Percentiles rank a stretch among this genome's conserved stretches.
Conservation (phyloP, 2,888 invertebrate genomes). For the Xanthorhoe designata region DNA sequence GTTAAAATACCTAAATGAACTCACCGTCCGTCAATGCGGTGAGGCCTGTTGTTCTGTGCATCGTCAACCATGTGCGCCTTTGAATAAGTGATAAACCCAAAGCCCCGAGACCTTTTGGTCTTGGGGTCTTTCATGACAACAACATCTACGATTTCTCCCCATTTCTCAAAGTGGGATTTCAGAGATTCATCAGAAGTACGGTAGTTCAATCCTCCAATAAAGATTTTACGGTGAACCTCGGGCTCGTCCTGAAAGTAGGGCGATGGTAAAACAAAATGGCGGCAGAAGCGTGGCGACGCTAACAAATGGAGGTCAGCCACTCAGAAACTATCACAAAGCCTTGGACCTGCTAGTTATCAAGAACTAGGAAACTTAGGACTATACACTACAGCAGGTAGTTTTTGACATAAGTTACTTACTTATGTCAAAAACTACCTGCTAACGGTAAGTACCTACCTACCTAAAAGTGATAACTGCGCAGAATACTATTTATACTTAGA, state of each 20-base stretch:
- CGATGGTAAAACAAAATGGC: slow-evolving; percentile 79
- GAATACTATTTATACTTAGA: too few relatives aligned
- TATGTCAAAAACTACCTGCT: too few relatives aligned
- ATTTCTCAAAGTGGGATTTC: slow-evolving; percentile 97
- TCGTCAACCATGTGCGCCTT: slow-evolving; percentile 98
- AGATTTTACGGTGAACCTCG: slow-evolving; percentile 95
- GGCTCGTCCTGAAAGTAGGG: slow-evolving; percentile 87
- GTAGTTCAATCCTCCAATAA: slow-evolving; percentile 98
- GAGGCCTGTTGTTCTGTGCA: slow-evolving; percentile 95
- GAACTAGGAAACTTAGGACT: not conserved
- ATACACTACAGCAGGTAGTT: slow-evolving; percentile 2
- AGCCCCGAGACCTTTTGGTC: slow-evolving; percentile 97
- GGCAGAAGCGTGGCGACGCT: slow-evolving; percentile 54
- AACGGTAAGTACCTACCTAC: not conserved
- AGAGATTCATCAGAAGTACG: slow-evolving; percentile 97
- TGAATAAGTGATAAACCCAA: slow-evolving; percentile 99
- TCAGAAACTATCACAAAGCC: not conserved
- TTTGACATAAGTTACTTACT: slow-evolving; percentile 2
- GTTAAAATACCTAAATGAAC: slow-evolving; percentile 44
- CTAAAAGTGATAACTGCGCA: not conserved
- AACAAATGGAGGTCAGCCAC: slow-evolving; percentile 3
- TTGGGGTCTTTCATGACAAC: slow-evolving; percentile 99
- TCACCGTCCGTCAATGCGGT: slow-evolving; percentile 94
- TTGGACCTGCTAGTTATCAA: not conserved
- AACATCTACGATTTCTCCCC: slow-evolving; percentile 98